phyloP scores from a whole-genome alignment of 1,140 invertebrate genomes.

The Coptotermes formosanus region DNA sequence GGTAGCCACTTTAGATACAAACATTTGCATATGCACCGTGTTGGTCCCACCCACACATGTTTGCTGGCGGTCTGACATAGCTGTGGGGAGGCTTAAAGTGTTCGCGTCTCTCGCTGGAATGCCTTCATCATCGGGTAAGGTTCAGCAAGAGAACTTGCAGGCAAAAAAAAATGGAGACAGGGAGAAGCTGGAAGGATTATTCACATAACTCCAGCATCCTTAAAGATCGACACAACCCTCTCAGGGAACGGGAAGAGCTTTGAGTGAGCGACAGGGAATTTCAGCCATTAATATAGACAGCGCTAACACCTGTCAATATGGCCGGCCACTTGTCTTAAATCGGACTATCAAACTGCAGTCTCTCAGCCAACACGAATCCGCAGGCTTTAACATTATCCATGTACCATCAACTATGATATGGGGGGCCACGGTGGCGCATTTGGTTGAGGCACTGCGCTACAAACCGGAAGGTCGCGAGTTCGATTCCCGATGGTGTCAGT shows the following conservation, averaged over 20 bases:
- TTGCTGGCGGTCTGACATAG: background rate
- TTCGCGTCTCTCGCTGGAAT: background rate
- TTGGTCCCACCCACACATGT: background rate
- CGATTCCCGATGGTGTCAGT: too few relatives aligned
- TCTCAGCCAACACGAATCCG: too few relatives aligned
- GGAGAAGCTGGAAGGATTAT: background rate
- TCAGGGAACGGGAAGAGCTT: background rate
- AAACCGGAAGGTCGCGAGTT: too few relatives aligned
- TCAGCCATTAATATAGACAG: background rate
- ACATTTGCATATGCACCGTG: background rate
- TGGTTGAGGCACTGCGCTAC: too few relatives aligned
- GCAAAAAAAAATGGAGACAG: background rate
- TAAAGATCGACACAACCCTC: background rate
- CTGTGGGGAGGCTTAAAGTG: background rate
- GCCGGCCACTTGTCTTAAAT: too few relatives aligned
- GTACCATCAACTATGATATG: too few relatives aligned
- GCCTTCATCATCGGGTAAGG: background rate
- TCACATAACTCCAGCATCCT: conserved; percentile 8
- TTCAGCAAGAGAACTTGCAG: background rate
- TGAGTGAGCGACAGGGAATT: background rate
- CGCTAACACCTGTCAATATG: too few relatives aligned
- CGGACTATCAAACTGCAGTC: too few relatives aligned
- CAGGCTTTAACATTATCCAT: too few relatives aligned
- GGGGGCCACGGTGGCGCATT: too few relatives aligned
- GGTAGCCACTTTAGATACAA: background rate